Base-by-base conservation (phyloP, 2,888 invertebrate species). In the Hypercompe scribonia region DNA sequence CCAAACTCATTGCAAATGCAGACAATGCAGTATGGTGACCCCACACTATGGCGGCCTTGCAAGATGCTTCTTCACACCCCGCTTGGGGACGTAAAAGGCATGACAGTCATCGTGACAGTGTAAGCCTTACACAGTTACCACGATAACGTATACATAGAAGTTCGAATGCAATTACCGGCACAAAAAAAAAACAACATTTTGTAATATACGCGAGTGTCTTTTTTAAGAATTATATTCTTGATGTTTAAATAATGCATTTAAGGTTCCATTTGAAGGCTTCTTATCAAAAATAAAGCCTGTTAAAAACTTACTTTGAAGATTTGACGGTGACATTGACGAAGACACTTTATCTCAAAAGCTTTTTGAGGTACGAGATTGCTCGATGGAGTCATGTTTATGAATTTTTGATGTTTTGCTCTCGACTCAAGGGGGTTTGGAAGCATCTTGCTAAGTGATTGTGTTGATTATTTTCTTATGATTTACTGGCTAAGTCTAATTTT, bases 241-340 rank as follows among this genome's bases (percentile, higher is more conserved):
- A 66, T 46, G 58, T 65, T 65, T 36, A 36, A 54, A n/a, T 13
- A 39, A 50, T 21, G 36, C 36, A 18, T 70, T 70, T 42, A 10
- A 46, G 28, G 33, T 1, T 13, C 24, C 31, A 11, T 31, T 46
- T 66, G 66, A 36, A 39, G 36, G 24, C 28, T n/a, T 54, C 50
- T 54, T 54, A 54, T n/a, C 50, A 54, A 54, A 54, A n/a, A 54
- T 54, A n/a, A 54, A 54, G 42, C 24, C 65, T 39, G 28, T 66
- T 39, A 42, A n/a, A 54, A 54, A 54, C 50, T 54, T n/a, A 54
- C 50, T 54, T 54, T 54, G 50, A 54, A 54, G 50, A 54, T 54
- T n/a, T 54, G 50, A 54, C 50, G 50, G 24, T 54, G 50, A 54
- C 50, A 54, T 54, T 54, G 50, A 54, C n/a, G 50, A 54, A 54